A percentile compares a stretch with the other conserved stretches of the same genome.
Conservation (phyloP, 1,140 invertebrate species). For the Acarapis woodi region DNA sequence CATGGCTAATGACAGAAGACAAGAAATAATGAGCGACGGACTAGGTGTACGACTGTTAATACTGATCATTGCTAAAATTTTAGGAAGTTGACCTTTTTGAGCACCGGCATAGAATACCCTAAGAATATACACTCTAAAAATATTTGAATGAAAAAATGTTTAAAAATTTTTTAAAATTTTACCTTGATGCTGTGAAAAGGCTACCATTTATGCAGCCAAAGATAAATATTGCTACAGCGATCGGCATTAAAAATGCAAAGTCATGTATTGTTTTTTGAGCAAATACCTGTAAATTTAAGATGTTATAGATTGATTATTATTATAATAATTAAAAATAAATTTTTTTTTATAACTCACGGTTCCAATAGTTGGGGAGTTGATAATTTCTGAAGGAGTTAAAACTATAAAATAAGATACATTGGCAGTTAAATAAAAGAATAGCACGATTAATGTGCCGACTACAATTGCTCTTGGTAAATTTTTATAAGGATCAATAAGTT, state of each 20-base stretch:
- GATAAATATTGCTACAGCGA: slow-evolving; percentile 19
- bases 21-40: slow-evolving; percentile 58
- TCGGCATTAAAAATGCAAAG: slow-evolving; percentile 18
- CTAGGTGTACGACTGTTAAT: slow-evolving; percentile 54
- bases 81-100: slow-evolving; percentile 55
- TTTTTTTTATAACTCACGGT: slow-evolving; percentile 68
- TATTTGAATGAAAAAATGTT: slow-evolving; percentile 25
- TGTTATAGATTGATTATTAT: no score
- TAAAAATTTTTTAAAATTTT: slow-evolving; percentile 17
- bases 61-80: slow-evolving; percentile 58
- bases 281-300: no score
- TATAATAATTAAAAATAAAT: no score
- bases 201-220: slow-evolving; percentile 20
- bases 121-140: no score
- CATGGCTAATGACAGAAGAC: slow-evolving; percentile 24
- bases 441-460: slow-evolving; percentile 66
- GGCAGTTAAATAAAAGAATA: slow-evolving; percentile 60
- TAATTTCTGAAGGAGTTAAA: slow-evolving; percentile 44
- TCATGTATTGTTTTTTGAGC: no score
- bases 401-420: slow-evolving; percentile 83
- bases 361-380: slow-evolving; percentile 63
- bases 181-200: slow-evolving; percentile 18
- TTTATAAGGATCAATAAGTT: slow-evolving; percentile 55
- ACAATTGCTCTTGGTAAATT: slow-evolving; percentile 82
- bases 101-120: slow-evolving; percentile 82